Evolutionary conservation across 2,888 invertebrate species (phyloP).

Genomic region (Heteromyza rotundicornis): DNA sequence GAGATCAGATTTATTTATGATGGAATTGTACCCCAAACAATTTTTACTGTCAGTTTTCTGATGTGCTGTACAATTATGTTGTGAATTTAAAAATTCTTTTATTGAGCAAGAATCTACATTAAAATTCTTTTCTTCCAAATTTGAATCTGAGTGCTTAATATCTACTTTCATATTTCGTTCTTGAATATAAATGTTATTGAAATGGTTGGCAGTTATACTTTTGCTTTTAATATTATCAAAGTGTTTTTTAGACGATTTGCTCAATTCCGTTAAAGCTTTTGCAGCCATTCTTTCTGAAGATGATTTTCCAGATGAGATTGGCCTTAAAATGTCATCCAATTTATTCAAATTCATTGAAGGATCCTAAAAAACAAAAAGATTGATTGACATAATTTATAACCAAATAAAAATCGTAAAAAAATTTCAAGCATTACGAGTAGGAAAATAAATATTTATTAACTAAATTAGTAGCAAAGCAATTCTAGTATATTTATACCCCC

Average conservation of each 20-base stretch:
- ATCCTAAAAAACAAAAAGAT: slow-evolving; percentile 27
- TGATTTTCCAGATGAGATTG: slow-evolving; percentile 39
- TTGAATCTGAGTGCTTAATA: slow-evolving; percentile 31
- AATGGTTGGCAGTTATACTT: slow-evolving; percentile 32
- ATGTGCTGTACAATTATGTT: not conserved
- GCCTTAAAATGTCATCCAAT: slow-evolving; percentile 44
- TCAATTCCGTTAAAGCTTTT: slow-evolving; percentile 61
- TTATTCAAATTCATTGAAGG: slow-evolving; percentile 36
- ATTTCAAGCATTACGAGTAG: too few relatives aligned
- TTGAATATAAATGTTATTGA: slow-evolving; percentile 24
- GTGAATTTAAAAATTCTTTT: not conserved
- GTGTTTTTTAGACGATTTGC: slow-evolving; percentile 53
- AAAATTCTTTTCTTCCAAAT: not conserved
- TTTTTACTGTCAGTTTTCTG: not conserved
- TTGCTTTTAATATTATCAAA: slow-evolving; percentile 28
- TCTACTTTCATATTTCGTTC: slow-evolving; percentile 24
- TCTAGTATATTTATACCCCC: slow-evolving; percentile 35
- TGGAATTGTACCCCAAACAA: not conserved
- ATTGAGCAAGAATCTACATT: not conserved
- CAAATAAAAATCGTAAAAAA: not conserved
- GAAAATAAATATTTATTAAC: too few relatives aligned
- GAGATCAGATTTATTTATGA: not conserved
- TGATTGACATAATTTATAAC: not conserved
- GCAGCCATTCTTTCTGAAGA: slow-evolving; percentile 62
- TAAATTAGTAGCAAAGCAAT: slow-evolving; percentile 58